phyloP scores from a whole-genome alignment of 2,888 invertebrate genomes.

The Dasypolia templi region DNA sequence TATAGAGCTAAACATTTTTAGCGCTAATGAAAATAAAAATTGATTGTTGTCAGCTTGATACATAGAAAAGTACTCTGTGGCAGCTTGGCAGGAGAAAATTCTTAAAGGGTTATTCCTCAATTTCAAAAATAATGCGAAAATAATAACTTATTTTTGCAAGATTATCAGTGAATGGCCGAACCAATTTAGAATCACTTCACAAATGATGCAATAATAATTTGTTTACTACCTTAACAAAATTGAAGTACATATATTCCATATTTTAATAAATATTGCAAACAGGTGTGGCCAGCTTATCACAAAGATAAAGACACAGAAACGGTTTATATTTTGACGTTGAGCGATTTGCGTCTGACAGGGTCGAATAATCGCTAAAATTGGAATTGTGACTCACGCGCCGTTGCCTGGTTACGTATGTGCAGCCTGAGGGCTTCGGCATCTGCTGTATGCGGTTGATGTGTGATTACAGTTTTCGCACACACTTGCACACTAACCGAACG shows the following conservation, averaged over 20 bases:
- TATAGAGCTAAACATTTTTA: neutral
- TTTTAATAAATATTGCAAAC: conserved; percentile 46
- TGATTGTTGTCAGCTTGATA: too few species aligned
- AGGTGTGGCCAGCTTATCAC: conserved; percentile 22
- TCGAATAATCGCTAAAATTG: conserved; percentile 12
- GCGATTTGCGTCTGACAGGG: neutral
- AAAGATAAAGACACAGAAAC: conserved; percentile 4
- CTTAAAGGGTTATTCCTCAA: neutral
- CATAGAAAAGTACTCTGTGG: too few species aligned
- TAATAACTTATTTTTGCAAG: neutral
- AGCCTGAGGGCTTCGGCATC: conserved; percentile 91
- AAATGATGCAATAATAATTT: conserved; percentile 36
- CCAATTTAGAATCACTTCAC: conserved; percentile 1
- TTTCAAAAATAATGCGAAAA: conserved; percentile 3
- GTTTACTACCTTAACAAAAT: conserved; percentile 11
- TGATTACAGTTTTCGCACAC: conserved; percentile 91
- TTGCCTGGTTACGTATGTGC: conserved; percentile 86
- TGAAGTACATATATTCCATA: too few species aligned
- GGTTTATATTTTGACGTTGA: conserved; percentile 8
- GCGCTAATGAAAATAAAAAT: neutral
- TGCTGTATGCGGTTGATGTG: conserved; percentile 93
- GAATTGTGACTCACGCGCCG: conserved; percentile 74
- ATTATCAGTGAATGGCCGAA: neutral
- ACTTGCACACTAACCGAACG: conserved; percentile 88
- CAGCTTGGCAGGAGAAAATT: too few species aligned